Conservation (phyloP, 2,113 vertebrate species). For the Athene noctua region DNA sequence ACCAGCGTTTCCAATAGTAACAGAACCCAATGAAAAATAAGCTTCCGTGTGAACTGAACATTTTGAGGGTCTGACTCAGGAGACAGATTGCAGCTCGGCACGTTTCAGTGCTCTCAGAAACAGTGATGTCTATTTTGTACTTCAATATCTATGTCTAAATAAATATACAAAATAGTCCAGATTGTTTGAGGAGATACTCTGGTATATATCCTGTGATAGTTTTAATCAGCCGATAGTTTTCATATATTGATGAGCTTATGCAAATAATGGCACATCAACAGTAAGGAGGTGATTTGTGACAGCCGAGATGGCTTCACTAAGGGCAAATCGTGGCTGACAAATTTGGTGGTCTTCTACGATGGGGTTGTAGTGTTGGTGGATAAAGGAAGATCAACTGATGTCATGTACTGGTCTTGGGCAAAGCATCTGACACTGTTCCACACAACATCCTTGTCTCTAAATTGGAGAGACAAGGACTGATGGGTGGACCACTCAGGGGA, state of each 20-base stretch:
- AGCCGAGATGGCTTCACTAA: too few relatives aligned
- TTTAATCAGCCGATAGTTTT: neutral
- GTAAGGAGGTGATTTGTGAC: too few relatives aligned
- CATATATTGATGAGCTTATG: neutral
- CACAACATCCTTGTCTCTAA: too few relatives aligned
- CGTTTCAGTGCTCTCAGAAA: neutral
- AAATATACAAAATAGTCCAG: neutral
- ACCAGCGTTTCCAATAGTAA: constrained; percentile 1
- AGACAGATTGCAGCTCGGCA: neutral
- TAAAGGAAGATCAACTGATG: too few relatives aligned
- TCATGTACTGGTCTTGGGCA: too few relatives aligned
- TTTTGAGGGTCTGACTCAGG: neutral
- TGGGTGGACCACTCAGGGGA: too few relatives aligned
- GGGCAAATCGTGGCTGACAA: too few relatives aligned
- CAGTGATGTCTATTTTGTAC: neutral
- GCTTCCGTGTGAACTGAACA: neutral
- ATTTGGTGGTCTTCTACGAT: too few relatives aligned
- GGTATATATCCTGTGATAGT: neutral
- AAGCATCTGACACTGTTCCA: too few relatives aligned
- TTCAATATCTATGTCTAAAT: neutral
- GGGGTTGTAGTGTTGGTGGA: too few relatives aligned
- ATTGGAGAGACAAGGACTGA: too few relatives aligned
- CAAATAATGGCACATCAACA: neutral
- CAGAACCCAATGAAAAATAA: neutral
- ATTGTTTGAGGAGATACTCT: neutral